A percentile compares a stretch with the other conserved stretches of the same genome.
phyloP scores from a whole-genome alignment of 2,797 vertebrate genomes.

The Semaprochilodus insignis region DNA sequence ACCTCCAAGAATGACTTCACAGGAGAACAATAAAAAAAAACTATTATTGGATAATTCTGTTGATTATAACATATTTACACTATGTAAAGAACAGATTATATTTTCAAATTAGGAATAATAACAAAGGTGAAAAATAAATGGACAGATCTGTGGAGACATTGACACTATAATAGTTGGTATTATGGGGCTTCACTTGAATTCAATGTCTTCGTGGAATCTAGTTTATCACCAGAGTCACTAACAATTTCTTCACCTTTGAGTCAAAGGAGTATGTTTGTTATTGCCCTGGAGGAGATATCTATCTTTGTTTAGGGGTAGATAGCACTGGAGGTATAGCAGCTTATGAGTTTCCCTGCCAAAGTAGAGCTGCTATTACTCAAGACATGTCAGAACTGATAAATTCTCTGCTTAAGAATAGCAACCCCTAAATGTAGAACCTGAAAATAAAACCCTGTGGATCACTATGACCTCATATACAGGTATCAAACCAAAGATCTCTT shows the following conservation, averaged over 20 bases:
- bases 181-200: neutral
- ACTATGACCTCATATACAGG: neutral
- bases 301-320: slow-evolving; percentile 21
- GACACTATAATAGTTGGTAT: too few species aligned
- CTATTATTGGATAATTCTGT: too few species aligned
- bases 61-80: too few species aligned
- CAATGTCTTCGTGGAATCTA: neutral
- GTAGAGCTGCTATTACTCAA: slow-evolving; percentile 28
- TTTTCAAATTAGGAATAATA: too few species aligned
- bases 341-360: slow-evolving; percentile 21
- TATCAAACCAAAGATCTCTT: slow-evolving; percentile 5
- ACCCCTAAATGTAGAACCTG: slow-evolving; percentile 15
- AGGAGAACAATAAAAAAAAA: too few species aligned
- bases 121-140: too few species aligned
- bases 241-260: slow-evolving; percentile 2
- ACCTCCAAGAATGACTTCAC: too few species aligned
- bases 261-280: slow-evolving; percentile 35
- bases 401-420: slow-evolving; percentile 24
- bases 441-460: slow-evolving; percentile 8
- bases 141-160: too few species aligned
- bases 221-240: slow-evolving; percentile 5
- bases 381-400: slow-evolving; percentile 21
- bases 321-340: slow-evolving; percentile 26
- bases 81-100: too few species aligned
- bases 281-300: slow-evolving; percentile 31